A percentile compares a stretch with the other conserved stretches of the same genome.
phyloP scores from a whole-genome alignment of 2,113 vertebrate species.

The Chrysochloris asiatica region DNA sequence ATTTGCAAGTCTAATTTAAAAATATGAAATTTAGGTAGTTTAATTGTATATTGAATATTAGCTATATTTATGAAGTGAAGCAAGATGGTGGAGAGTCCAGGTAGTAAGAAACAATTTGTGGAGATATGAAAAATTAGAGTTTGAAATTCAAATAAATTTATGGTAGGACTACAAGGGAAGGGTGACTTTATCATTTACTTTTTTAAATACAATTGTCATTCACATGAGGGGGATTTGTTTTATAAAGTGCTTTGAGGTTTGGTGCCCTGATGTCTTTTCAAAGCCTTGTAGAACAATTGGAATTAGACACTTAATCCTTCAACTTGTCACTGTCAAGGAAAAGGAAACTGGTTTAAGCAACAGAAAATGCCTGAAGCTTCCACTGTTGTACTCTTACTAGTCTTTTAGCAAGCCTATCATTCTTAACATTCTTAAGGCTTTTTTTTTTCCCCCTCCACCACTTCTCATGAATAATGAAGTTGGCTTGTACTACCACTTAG shows the following conservation, averaged over 20 bases:
- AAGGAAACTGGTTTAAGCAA: conserved; percentile 40
- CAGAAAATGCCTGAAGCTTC: conserved; percentile 46
- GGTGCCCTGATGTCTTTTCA: conserved; percentile 5
- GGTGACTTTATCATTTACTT: neutral
- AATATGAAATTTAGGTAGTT: neutral
- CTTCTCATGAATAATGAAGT: conserved; percentile 45
- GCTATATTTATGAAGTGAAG: neutral
- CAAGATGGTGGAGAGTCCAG: neutral
- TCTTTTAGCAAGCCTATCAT: conserved; percentile 45
- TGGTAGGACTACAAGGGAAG: neutral
- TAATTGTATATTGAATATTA: neutral
- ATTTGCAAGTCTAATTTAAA: conserved; percentile 6
- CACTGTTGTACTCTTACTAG: conserved; percentile 20
- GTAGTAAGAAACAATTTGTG: neutral
- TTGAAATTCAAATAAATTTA: neutral
- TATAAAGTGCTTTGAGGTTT: conserved; percentile 42
- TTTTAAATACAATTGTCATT: conserved; percentile 3
- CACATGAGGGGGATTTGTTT: neutral
- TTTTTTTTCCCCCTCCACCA: conserved; percentile 22
- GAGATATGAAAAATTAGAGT: neutral
- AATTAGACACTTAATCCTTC: conserved; percentile 47
- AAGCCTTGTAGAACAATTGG: conserved; percentile 23
- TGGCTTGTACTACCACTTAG: conserved; percentile 18
- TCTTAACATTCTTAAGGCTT: neutral
- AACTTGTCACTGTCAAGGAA: conserved; percentile 32